Evolutionary conservation across 2,888 invertebrate genomes (phyloP).

Genomic region (Masnerella sp.): DNA sequence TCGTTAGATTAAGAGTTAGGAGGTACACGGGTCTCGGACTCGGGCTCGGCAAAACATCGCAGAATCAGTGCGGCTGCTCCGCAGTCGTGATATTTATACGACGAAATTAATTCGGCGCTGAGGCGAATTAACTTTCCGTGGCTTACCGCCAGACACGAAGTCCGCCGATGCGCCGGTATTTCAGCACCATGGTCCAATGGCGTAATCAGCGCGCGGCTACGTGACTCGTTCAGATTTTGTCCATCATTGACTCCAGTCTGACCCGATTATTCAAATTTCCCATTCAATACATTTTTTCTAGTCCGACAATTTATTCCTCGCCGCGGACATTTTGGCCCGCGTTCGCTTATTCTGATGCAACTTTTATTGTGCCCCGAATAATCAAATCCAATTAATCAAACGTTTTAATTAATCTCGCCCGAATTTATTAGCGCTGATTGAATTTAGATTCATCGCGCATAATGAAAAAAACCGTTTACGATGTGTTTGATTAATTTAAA

Average conservation of each 20-base stretch:
- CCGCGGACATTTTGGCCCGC: not conserved
- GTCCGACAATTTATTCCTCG: not conserved
- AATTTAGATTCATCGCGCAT: too few relatives aligned
- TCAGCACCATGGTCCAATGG: slow-evolving; percentile 61
- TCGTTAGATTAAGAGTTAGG: slow-evolving; percentile 65
- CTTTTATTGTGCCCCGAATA: too few relatives aligned
- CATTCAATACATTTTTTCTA: slow-evolving; percentile 9
- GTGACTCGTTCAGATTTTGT: slow-evolving; percentile 46
- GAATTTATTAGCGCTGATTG: too few relatives aligned
- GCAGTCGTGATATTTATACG: slow-evolving; percentile 68
- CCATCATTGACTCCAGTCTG: slow-evolving; percentile 32
- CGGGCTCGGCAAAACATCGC: slow-evolving; percentile 45
- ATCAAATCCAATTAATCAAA: too few relatives aligned
- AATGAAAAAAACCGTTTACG: too few relatives aligned
- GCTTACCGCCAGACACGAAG: slow-evolving; percentile 58
- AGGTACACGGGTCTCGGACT: slow-evolving; percentile 65
- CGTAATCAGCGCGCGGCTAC: slow-evolving; percentile 48
- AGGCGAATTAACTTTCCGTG: slow-evolving; percentile 66
- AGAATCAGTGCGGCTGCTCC: slow-evolving; percentile 32
- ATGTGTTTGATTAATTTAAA: too few relatives aligned
- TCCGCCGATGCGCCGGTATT: slow-evolving; percentile 66
- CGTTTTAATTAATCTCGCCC: too few relatives aligned
- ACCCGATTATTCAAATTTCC: slow-evolving; percentile 34
- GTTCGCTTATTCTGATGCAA: too few relatives aligned
- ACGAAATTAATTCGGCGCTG: slow-evolving; percentile 70